Conservation (phyloP, 2,888 invertebrate species). For the Pyrrhia umbra region DNA sequence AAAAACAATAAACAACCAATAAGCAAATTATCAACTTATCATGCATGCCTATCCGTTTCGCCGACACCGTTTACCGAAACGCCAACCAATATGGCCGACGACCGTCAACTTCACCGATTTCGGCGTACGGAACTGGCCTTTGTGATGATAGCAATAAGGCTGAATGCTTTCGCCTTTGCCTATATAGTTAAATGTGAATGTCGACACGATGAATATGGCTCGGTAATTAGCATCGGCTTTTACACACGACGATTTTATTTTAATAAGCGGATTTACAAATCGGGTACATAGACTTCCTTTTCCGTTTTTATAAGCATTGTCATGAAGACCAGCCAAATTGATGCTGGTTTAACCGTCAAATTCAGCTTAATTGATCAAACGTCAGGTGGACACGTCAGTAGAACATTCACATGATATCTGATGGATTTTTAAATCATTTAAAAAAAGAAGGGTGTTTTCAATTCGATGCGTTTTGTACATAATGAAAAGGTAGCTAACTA, state of each 20-base stretch:
- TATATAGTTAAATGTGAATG: constrained; percentile 62
- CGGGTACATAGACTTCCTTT: constrained; percentile 33
- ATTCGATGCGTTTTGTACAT: no score
- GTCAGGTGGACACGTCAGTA: no score
- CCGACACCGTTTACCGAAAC: constrained; percentile 53
- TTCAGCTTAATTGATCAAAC: no score
- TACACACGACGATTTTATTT: constrained; percentile 51
- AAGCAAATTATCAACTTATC: constrained; percentile 38
- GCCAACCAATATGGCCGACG: constrained; percentile 51
- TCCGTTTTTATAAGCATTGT: constrained; percentile 5
- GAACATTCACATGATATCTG: no score
- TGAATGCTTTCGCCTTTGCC: constrained; percentile 27
- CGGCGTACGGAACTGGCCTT: constrained; percentile 65
- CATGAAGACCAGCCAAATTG: not conserved
- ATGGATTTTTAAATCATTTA: no score
- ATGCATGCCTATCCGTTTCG: constrained; percentile 49
- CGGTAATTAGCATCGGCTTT: constrained; percentile 60
- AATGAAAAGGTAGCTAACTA: no score
- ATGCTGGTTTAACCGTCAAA: no score
- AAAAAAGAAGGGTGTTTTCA: no score
- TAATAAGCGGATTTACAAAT: constrained; percentile 18
- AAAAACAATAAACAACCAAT: constrained; percentile 1
- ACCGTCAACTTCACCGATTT: constrained; percentile 48
- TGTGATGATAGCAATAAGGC: constrained; percentile 63
- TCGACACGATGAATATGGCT: constrained; percentile 57